phyloP scores from a whole-genome alignment of 2,888 invertebrate genomes.

The Rhamphomyia laevipes region DNA sequence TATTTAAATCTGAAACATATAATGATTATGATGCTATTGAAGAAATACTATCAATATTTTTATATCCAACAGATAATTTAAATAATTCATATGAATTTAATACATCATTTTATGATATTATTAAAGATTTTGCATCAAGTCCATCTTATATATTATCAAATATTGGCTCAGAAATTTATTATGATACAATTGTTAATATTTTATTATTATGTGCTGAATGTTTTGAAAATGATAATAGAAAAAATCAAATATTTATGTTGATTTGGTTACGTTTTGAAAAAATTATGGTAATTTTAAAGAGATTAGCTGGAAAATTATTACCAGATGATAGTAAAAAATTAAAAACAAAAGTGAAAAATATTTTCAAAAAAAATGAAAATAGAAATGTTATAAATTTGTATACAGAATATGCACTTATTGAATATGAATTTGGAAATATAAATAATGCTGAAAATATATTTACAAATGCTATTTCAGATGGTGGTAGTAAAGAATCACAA shows the following conservation, averaged over 20 bases:
- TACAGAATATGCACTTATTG: slow-evolving; percentile 50
- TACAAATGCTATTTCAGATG: slow-evolving; percentile 35
- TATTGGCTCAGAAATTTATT: slow-evolving; percentile 49
- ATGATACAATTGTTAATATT: slow-evolving; percentile 41
- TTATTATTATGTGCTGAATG: slow-evolving; percentile 43
- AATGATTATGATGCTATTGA: slow-evolving; percentile 41
- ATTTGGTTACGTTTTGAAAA: slow-evolving; percentile 54
- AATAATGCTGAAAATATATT: slow-evolving; percentile 42
- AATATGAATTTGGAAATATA: slow-evolving; percentile 41
- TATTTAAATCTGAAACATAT: slow-evolving; percentile 24
- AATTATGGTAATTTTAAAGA: slow-evolving; percentile 40
- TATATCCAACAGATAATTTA: slow-evolving; percentile 14
- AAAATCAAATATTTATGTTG: slow-evolving; percentile 40
- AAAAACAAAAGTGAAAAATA: slow-evolving; percentile 42
- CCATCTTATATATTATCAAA: slow-evolving; percentile 47
- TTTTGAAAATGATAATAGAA: slow-evolving; percentile 39
- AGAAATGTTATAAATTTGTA: slow-evolving; percentile 47
- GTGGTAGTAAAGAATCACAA: slow-evolving; percentile 13
- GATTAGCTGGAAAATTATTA: slow-evolving; percentile 36
- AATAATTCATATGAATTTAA: slow-evolving; percentile 16
- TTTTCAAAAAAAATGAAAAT: slow-evolving; percentile 43
- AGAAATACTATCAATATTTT: slow-evolving; percentile 36
- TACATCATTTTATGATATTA: slow-evolving; percentile 27
- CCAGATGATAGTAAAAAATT: slow-evolving; percentile 19
- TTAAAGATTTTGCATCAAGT: slow-evolving; percentile 42